These are phyloP conservation scores for Mythimna lalbum DNA, from an alignment of 2,888 invertebrate genomes.

Conservation along the genomic window DNA sequence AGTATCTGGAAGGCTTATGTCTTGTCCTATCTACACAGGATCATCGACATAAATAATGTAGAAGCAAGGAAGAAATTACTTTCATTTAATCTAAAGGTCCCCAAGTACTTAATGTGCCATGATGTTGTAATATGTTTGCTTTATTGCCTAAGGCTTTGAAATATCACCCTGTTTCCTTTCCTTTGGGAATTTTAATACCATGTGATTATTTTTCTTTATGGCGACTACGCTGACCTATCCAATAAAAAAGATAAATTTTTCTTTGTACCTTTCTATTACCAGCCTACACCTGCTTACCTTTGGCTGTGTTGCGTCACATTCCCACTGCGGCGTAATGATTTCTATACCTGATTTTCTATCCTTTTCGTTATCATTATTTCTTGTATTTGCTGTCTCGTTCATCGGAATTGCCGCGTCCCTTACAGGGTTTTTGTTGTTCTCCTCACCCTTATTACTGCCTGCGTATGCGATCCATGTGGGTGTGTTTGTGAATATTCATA, in stretches of 20 bases:
- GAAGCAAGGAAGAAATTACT: slow-evolving; percentile 5
- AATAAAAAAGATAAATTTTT: slow-evolving; percentile 78
- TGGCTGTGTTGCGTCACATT: slow-evolving; percentile 83
- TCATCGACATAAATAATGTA: background rate
- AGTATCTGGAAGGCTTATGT: background rate
- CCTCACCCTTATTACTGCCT: slow-evolving; percentile 84
- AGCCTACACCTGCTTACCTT: slow-evolving; percentile 85
- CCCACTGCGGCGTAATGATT: slow-evolving; percentile 84
- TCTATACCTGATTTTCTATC: slow-evolving; percentile 81
- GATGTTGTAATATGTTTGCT: slow-evolving; percentile 33
- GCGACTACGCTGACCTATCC: slow-evolving; percentile 82
- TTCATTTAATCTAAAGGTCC: slow-evolving; percentile 16
- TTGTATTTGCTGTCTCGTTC: slow-evolving; percentile 74
- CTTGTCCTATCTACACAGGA: background rate
- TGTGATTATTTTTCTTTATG: slow-evolving; percentile 63
- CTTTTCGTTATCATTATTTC: slow-evolving; percentile 71
- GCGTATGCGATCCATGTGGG: slow-evolving; percentile 79
- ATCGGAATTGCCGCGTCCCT: slow-evolving; percentile 75
- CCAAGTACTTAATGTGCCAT: slow-evolving; percentile 18
- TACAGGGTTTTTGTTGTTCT: slow-evolving; percentile 82
- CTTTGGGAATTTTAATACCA: slow-evolving; percentile 53
- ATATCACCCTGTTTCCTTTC: slow-evolving; percentile 40
- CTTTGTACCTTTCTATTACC: slow-evolving; percentile 82
- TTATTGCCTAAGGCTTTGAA: slow-evolving; percentile 43
- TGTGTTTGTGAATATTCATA: slow-evolving; percentile 73